Evolutionary conservation across 2,888 invertebrate species (phyloP).

Genomic region (Lamellibrachia satsuma): DNA sequence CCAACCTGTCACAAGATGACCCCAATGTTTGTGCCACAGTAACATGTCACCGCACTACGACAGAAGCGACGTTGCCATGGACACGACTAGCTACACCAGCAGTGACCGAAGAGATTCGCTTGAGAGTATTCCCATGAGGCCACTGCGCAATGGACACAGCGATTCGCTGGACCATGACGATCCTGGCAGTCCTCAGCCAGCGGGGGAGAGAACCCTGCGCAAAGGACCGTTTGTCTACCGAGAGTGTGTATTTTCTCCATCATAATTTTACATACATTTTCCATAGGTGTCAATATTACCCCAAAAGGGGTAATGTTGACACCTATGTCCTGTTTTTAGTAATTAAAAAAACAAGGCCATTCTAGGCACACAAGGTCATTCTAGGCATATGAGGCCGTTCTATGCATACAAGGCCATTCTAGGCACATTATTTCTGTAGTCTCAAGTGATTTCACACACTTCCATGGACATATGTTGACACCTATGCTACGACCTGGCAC

Average conservation of each 20-base stretch:
- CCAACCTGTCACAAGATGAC: slow-evolving; percentile 20
- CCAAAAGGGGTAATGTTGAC: too few species aligned
- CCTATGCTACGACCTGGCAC: too few species aligned
- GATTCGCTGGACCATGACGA: slow-evolving; percentile 17
- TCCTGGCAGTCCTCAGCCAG: slow-evolving; percentile 31
- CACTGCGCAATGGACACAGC: slow-evolving; percentile 67
- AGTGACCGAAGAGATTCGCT: slow-evolving; percentile 38
- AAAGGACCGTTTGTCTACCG: slow-evolving; percentile 61
- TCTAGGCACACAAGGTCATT: too few species aligned
- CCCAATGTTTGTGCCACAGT: slow-evolving; percentile 14
- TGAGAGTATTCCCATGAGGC: slow-evolving; percentile 74
- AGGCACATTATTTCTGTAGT: background rate
- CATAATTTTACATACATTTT: background rate
- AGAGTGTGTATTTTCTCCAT: slow-evolving; percentile 52
- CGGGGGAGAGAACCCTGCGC: slow-evolving; percentile 47
- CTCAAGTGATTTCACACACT: background rate
- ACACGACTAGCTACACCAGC: slow-evolving; percentile 40
- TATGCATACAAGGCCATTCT: background rate
- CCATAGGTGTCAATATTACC: slow-evolving; percentile 28
- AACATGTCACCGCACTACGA: background rate
- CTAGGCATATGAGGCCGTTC: too few species aligned
- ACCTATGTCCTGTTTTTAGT: too few species aligned
- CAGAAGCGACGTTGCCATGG: slow-evolving; percentile 24
- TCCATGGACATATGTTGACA: background rate
- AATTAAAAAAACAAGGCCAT: too few species aligned